Percentiles rank a stretch among this genome's conserved stretches.
Evolutionary conservation across 2,113 vertebrate species (phyloP).

Genomic region (Mesoclemmys tuberculata): DNA sequence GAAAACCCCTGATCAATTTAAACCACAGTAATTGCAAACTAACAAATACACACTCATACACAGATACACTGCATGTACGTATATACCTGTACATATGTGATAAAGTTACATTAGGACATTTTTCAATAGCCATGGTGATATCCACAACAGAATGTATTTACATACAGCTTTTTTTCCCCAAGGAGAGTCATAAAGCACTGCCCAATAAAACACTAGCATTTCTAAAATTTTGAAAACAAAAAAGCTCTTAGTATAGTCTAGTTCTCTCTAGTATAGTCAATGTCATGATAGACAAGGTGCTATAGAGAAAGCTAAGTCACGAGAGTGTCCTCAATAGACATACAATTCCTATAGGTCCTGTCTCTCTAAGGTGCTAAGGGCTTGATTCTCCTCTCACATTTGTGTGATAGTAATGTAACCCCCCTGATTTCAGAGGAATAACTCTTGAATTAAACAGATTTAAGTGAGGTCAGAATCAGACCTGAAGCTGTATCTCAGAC

Average conservation of each 20-base stretch:
- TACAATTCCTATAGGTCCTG: neutral
- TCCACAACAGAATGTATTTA: neutral
- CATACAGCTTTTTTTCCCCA: neutral
- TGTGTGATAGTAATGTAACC: neutral
- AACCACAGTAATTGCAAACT: neutral
- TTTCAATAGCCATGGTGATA: neutral
- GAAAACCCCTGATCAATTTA: neutral
- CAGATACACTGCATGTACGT: neutral
- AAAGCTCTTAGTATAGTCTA: too few relatives aligned
- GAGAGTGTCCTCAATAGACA: neutral
- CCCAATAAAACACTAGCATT: neutral
- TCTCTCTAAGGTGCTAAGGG: neutral
- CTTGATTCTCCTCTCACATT: neutral
- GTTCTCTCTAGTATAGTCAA: neutral
- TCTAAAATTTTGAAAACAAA: neutral
- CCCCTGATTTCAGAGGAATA: neutral
- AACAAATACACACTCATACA: neutral
- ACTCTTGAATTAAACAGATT: neutral
- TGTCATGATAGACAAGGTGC: neutral
- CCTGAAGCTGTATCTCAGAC: neutral
- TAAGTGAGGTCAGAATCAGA: neutral
- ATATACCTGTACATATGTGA: neutral
- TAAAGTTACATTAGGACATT: neutral
- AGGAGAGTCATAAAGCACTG: neutral
- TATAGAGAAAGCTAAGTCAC: neutral